Evolutionary conservation across 30 jellyfish, hydroid and myxozoan genomes (phyloP).

Genomic region (Hydractinia symbiolongicarpus): DNA sequence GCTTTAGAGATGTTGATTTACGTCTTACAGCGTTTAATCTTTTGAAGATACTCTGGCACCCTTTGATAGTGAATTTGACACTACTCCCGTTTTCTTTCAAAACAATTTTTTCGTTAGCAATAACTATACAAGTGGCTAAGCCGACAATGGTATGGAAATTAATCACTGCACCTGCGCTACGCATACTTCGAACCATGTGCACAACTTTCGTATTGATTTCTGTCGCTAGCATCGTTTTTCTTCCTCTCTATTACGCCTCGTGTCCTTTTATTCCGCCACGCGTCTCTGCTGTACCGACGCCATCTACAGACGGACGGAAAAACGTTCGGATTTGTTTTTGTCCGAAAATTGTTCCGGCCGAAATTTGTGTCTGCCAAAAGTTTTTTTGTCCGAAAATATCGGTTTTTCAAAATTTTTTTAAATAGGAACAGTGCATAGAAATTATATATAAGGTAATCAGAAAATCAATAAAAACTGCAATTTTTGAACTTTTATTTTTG

Average conservation of each 20-base stretch:
- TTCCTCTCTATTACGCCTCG: background rate
- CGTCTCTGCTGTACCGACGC: too few relatives aligned
- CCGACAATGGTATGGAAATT: background rate
- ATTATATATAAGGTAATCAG: too few relatives aligned
- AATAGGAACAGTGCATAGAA: too few relatives aligned
- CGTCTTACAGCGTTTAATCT: background rate
- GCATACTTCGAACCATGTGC: background rate
- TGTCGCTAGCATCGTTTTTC: background rate
- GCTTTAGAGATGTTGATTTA: constrained; percentile 20
- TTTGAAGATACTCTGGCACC: constrained; percentile 1
- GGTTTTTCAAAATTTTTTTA: too few relatives aligned
- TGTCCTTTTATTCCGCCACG: too few relatives aligned
- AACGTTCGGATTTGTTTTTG: too few relatives aligned
- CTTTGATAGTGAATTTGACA: background rate
- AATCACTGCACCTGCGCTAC: background rate
- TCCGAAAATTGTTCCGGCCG: too few relatives aligned
- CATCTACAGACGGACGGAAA: too few relatives aligned
- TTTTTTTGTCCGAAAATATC: too few relatives aligned
- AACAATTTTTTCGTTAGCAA: background rate
- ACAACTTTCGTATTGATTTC: background rate
- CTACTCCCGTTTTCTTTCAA: background rate
- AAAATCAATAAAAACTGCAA: too few relatives aligned
- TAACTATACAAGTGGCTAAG: constrained; percentile 6
- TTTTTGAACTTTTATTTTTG: too few relatives aligned
- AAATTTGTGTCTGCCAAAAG: too few relatives aligned